Evolutionary conservation across 1,140 invertebrate species (phyloP).

Genomic region (Drosophila arawakana): DNA sequence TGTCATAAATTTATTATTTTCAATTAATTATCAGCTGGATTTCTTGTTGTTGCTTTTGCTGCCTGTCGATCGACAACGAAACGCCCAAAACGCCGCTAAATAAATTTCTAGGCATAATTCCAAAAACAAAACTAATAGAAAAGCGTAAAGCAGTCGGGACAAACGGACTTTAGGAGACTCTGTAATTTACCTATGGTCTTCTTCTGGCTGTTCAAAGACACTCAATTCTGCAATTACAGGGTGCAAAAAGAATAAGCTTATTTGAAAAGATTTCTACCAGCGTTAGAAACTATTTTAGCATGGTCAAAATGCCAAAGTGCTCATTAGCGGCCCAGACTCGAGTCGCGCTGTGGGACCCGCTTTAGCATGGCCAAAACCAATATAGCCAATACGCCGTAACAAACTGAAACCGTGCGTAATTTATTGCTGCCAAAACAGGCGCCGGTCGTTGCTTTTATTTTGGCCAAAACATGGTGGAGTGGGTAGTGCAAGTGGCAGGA

Average conservation of each 20-base stretch:
- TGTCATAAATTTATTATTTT: constrained; percentile 83
- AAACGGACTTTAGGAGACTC: too few species aligned
- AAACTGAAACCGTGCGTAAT: constrained; percentile 61
- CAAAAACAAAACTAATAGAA: constrained; percentile 5
- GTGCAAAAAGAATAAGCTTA: constrained; percentile 35
- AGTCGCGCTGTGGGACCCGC: constrained; percentile 34
- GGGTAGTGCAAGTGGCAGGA: constrained; percentile 19
- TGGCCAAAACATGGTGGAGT: constrained; percentile 42
- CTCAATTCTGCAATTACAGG: too few species aligned
- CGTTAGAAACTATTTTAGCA: constrained; percentile 44
- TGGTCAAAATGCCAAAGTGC: constrained; percentile 76
- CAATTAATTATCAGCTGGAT: constrained; percentile 70
- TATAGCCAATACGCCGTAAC: constrained; percentile 12
- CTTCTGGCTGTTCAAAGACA: too few species aligned
- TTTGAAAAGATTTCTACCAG: constrained; percentile 25
- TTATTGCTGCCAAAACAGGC: constrained; percentile 67
- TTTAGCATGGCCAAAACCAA: constrained; percentile 17
- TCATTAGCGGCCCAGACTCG: constrained; percentile 55
- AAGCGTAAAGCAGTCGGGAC: not conserved
- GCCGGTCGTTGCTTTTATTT: constrained; percentile 42
- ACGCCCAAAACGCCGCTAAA: constrained; percentile 74
- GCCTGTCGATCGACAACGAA: constrained; percentile 41
- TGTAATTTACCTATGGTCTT: too few species aligned
- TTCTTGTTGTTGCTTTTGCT: not conserved
- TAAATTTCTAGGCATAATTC: constrained; percentile 57